A percentile compares a stretch with the other conserved stretches of the same genome.
These are phyloP conservation scores for Cyanistes caeruleus DNA, from an alignment of 2,113 vertebrate species.

Conservation along the genomic window DNA sequence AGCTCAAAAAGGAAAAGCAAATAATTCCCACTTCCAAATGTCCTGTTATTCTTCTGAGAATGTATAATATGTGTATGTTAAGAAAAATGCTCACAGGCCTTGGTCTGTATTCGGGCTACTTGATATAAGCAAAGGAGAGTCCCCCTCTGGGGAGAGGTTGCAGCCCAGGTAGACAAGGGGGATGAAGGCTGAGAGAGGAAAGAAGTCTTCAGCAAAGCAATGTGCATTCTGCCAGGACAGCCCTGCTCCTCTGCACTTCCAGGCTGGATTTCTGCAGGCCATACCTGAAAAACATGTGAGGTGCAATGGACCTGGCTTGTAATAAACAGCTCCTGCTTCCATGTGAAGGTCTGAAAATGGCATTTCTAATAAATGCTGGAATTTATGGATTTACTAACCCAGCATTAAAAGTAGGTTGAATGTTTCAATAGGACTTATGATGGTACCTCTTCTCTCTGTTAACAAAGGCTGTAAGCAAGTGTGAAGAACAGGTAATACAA, in stretches of 20 bases:
- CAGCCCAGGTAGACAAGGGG: background rate
- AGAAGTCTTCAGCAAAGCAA: background rate
- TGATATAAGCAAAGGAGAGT: background rate
- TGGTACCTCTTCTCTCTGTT: background rate
- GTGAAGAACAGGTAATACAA: slow-evolving; percentile 20
- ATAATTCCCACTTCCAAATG: background rate
- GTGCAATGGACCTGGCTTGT: background rate
- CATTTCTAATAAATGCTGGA: background rate
- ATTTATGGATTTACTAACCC: background rate
- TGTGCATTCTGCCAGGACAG: background rate
- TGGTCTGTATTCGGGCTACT: background rate
- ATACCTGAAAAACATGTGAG: background rate
- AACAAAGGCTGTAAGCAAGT: background rate
- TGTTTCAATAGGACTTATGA: background rate
- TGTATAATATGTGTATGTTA: background rate
- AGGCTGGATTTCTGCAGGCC: background rate
- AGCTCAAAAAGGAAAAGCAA: background rate
- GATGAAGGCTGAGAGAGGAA: background rate
- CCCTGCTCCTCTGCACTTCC: background rate
- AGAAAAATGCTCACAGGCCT: background rate
- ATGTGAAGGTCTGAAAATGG: background rate
- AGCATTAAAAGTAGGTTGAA: background rate
- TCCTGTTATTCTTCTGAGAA: background rate
- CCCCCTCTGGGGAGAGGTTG: background rate
- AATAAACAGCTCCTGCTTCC: background rate